phyloP scores from a whole-genome alignment of 2,888 invertebrate species.

The Cheilosia pagana region DNA sequence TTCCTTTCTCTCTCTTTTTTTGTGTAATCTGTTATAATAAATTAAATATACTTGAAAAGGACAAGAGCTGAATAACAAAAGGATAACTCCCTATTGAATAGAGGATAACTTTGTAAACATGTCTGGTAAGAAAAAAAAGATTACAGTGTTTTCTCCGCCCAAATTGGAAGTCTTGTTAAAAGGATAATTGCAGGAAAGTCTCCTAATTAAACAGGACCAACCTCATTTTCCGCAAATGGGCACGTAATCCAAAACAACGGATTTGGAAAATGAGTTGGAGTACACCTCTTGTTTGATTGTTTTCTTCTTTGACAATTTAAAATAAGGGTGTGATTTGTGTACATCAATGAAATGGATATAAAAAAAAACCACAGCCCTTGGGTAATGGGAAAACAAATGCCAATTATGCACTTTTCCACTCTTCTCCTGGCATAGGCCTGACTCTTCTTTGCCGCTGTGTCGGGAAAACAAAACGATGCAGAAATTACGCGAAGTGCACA shows the following conservation, averaged over 20 bases:
- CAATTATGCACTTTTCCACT: slow-evolving; percentile 63
- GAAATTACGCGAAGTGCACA: slow-evolving; percentile 55
- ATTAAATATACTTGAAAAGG: neutral
- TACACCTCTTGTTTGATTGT: neutral
- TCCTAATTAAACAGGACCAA: slow-evolving; percentile 21
- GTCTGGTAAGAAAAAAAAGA: slow-evolving; percentile 62
- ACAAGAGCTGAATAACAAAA: neutral
- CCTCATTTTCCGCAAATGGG: slow-evolving; percentile 7
- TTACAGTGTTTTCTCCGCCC: neutral
- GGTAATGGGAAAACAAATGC: slow-evolving; percentile 65
- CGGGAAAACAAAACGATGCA: slow-evolving; percentile 34
- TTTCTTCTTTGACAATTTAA: slow-evolving; percentile 21
- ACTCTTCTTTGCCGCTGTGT: slow-evolving; percentile 18
- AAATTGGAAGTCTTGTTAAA: neutral
- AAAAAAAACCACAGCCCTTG: slow-evolving; percentile 18
- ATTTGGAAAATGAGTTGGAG: slow-evolving; percentile 43
- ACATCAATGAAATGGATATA: slow-evolving; percentile 11
- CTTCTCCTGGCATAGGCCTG: slow-evolving; percentile 7
- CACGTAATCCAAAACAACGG: slow-evolving; percentile 32
- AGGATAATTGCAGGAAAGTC: slow-evolving; percentile 11
- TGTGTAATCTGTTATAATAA: neutral
- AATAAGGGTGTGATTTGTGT: slow-evolving; percentile 51
- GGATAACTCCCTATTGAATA: slow-evolving; percentile 26
- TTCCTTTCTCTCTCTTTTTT: neutral
- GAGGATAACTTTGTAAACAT: slow-evolving; percentile 36